Base-by-base conservation (phyloP, 2,888 invertebrate genomes). In the Cistogaster globosa region DNA sequence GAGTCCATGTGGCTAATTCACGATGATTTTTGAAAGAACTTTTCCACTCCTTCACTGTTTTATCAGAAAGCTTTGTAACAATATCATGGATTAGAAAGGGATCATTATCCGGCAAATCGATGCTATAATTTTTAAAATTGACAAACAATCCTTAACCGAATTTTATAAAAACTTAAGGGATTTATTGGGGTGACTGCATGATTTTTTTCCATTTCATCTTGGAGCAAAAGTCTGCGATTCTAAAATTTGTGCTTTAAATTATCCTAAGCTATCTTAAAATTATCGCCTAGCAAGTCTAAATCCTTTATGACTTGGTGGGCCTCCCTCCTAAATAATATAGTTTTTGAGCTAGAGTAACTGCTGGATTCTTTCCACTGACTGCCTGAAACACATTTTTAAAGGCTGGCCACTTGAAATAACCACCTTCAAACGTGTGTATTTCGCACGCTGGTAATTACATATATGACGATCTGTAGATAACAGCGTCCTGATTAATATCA, bases 11-110 rank as follows among this genome's bases (percentile, higher is more conserved):
- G 26, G 26, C 26, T 4, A 26, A 26, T 26, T 8, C 53, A 14
- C 62, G 62, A 38, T 74, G 62, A 16, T 74, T 55, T 36, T 36
- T 74, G 5, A 63, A 9, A 8, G 74, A 74, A 20, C 51, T 53
- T 53, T 74, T 62, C 74, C 74, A 74, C 16, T 51, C 67, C 36
- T 53, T 51, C 11, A 53, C 11, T n/a, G 53, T 67, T 32, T 67
- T 36, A 51, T 71, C 71, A 8, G 71, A 58, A 57, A 71, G 58
- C 26, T 71, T 71, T 7, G 58, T 42, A 42, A 42, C 26, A 55
- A 69, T 26, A 18, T 20, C 7, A 20, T 71, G 69, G 5, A 71
- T 38, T 42, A 57, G 26, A 42, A 71, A 42, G 11, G 69, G 62
- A 18, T 69, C 62, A 51, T 69, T 18, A 38, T 38, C 7, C 38